A percentile compares a stretch with the other conserved stretches of the same genome.
Conservation (phyloP, 1,140 invertebrate genomes). For the Acyrthosiphon pisum region DNA sequence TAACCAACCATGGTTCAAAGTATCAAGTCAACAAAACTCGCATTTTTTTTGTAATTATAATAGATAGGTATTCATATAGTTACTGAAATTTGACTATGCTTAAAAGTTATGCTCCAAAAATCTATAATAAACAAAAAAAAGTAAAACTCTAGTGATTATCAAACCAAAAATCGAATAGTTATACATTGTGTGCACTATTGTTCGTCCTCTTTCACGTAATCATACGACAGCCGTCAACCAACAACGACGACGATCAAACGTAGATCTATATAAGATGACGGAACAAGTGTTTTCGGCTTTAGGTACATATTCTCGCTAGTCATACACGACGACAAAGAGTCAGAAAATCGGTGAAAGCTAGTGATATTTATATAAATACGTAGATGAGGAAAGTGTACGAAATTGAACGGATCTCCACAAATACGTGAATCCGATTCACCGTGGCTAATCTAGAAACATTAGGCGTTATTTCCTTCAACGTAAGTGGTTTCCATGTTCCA, state of each 20-base stretch:
- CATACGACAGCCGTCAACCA: not conserved
- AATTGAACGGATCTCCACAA: constrained; percentile 37
- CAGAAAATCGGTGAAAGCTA: constrained; percentile 52
- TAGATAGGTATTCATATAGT: too few species aligned
- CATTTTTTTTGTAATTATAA: too few species aligned
- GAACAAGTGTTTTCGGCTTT: not conserved
- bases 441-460: constrained; percentile 28
- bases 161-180: not conserved
- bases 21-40: too few species aligned
- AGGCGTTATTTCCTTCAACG: not conserved
- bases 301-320: constrained; percentile 15
- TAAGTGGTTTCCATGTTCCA: not conserved
- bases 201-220: not conserved
- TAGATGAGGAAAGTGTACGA: constrained; percentile 50
- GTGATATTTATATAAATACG: constrained; percentile 31
- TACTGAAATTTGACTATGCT: not conserved
- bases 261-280: not conserved
- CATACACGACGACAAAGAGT: constrained; percentile 38
- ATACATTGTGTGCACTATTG: not conserved
- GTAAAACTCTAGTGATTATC: not conserved
- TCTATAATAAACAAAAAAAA: not conserved
- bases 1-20: too few species aligned
- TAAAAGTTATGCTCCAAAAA: not conserved
- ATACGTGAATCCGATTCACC: constrained; percentile 42
- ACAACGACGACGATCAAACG: not conserved